A percentile compares a stretch with the other conserved stretches of the same genome.
Conservation (phyloP, 2,797 vertebrate genomes). For the Alectoris magna region DNA sequence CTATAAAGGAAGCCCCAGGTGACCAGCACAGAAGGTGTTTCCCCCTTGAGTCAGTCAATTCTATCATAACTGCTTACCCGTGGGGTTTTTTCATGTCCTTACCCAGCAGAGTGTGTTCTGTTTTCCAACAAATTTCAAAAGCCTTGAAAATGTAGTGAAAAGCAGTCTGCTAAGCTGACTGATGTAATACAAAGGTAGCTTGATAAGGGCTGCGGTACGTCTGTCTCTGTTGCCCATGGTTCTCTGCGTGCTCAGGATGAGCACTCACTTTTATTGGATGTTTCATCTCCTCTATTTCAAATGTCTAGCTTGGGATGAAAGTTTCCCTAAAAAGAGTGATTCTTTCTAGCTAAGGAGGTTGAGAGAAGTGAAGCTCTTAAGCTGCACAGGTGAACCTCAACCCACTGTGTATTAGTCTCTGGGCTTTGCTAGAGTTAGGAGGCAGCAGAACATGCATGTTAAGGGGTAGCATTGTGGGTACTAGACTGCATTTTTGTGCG, state of each 20-base stretch:
- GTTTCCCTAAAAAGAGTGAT: neutral
- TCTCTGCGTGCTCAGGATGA: neutral
- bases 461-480: neutral
- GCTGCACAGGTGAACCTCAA: neutral
- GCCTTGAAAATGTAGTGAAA: neutral
- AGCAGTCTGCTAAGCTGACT: neutral
- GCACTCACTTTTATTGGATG: fast-evolving
- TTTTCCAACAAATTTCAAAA: neutral
- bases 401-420: fast-evolving
- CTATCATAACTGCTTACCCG: neutral
- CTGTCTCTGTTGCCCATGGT: neutral
- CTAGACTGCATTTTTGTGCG: neutral
- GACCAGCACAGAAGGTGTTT: neutral
- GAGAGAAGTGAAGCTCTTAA: neutral
- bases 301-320: neutral
- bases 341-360: neutral
- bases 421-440: neutral
- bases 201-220: neutral
- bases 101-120: neutral
- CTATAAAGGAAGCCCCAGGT: neutral
- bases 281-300: neutral
- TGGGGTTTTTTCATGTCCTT: neutral
- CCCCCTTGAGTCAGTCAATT: neutral
- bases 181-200: neutral
- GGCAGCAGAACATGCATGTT: neutral